A percentile compares a stretch with the other conserved stretches of the same genome.
Evolutionary conservation across 2,888 invertebrate genomes (phyloP).

Genomic region (Hemistola chrysoprasaria): DNA sequence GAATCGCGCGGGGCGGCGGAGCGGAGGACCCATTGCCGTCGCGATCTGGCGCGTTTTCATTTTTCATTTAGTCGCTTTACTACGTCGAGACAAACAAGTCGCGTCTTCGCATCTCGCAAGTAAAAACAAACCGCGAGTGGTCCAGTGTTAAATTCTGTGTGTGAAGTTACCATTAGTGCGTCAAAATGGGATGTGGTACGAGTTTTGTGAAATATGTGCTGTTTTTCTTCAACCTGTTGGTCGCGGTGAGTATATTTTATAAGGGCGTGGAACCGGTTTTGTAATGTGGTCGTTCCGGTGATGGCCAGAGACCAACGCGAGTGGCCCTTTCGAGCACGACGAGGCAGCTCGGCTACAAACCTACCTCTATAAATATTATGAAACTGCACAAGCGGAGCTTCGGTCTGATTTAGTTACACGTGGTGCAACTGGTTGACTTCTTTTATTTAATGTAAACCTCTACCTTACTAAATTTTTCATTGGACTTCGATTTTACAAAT

Average conservation of each 20-base stretch:
- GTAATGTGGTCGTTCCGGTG: conserved; percentile 57
- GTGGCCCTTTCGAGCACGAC: conserved; percentile 29
- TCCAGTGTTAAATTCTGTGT: conserved; percentile 66
- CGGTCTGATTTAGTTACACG: no score
- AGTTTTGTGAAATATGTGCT: conserved; percentile 91
- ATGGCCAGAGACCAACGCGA: conserved; percentile 61
- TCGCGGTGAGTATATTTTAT: conserved; percentile 87
- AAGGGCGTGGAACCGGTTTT: conserved; percentile 69
- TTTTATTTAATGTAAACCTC: no score
- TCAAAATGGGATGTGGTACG: conserved; percentile 87
- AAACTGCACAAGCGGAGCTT: no score
- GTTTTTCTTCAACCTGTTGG: conserved; percentile 89
- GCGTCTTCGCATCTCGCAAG: conserved; percentile 36
- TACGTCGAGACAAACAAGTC: conserved; percentile 36
- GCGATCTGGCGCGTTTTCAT: conserved; percentile 47
- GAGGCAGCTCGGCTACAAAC: conserved; percentile 10
- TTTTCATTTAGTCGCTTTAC: conserved; percentile 62
- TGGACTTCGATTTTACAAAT: no score
- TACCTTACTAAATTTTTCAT: no score
- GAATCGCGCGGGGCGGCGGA: conserved; percentile 36
- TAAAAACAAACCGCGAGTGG: conserved; percentile 60
- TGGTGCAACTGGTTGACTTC: no score
- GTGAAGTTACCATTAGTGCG: conserved; percentile 37
- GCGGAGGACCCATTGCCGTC: conserved; percentile 60
- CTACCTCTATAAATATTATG: no score